Evolutionary conservation across 2,888 invertebrate species (phyloP).

Genomic region (Brassicogethes aeneus): DNA sequence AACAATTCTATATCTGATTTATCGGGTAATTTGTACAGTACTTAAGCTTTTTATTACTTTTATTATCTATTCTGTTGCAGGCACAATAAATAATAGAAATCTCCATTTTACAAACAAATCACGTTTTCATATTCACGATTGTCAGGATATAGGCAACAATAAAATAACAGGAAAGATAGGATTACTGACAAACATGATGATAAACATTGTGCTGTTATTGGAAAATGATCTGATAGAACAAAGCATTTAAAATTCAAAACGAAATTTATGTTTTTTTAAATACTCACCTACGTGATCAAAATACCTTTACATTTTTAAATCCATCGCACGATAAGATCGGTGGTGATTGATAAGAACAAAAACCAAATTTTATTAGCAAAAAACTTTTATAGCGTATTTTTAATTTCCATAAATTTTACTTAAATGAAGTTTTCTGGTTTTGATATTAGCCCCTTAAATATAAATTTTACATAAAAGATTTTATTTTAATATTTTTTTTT

Average conservation of each 20-base stretch:
- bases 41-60: neutral
- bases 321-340: no score
- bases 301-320: no score
- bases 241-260: neutral
- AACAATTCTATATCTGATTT: slow-evolving; percentile 1
- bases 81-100: slow-evolving; percentile 2
- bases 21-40: neutral
- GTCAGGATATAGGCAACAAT: slow-evolving; percentile 2
- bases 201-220: neutral
- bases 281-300: no score
- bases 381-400: no score
- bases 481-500: no score
- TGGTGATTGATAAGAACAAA: no score
- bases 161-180: slow-evolving; percentile 1
- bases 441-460: no score
- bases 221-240: neutral
- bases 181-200: neutral
- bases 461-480: no score
- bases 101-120: neutral
- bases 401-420: no score
- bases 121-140: slow-evolving; percentile 3
- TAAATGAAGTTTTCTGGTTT: no score
- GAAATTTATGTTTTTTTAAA: no score
- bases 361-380: no score
- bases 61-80: slow-evolving; percentile 1